Conservation (phyloP, 2,797 vertebrate genomes). For the Paguma larvata region DNA sequence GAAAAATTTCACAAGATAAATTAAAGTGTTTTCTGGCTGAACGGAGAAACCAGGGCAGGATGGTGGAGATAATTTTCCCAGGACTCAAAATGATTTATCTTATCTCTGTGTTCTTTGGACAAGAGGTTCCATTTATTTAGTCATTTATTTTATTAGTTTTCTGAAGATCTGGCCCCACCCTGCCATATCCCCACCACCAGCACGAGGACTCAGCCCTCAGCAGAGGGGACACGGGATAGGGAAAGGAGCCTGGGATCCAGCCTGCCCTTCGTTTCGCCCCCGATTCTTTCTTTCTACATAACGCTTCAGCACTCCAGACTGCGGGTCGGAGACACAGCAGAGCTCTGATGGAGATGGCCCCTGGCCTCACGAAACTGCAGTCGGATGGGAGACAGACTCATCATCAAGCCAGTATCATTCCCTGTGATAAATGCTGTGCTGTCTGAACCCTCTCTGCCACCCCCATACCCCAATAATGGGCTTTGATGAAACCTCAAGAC, state of each 20-base stretch:
- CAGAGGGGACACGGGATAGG: neutral
- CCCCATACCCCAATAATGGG: neutral
- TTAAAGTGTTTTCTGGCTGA: constrained; percentile 85
- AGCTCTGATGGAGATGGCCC: neutral
- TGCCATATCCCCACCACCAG: neutral
- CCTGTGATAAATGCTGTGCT: too few relatives aligned
- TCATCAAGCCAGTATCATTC: neutral
- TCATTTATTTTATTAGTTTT: constrained; percentile 84
- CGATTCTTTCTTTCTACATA: neutral
- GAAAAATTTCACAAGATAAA: constrained; percentile 84
- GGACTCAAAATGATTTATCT: constrained; percentile 84
- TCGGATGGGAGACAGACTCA: neutral
- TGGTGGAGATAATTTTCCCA: constrained; percentile 81
- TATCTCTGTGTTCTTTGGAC: constrained; percentile 81
- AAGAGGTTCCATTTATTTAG: constrained; percentile 83
- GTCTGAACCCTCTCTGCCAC: neutral
- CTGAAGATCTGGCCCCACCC: neutral
- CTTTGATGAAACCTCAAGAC: neutral
- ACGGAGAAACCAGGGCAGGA: constrained; percentile 66
- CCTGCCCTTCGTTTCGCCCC: neutral
- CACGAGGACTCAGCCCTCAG: constrained; percentile 6
- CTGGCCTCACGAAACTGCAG: neutral
- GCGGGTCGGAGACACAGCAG: neutral
- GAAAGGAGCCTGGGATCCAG: neutral
- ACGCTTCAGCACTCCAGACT: neutral